phyloP scores from a whole-genome alignment of 1,140 invertebrate species.

The Zaprionus ornatus region DNA sequence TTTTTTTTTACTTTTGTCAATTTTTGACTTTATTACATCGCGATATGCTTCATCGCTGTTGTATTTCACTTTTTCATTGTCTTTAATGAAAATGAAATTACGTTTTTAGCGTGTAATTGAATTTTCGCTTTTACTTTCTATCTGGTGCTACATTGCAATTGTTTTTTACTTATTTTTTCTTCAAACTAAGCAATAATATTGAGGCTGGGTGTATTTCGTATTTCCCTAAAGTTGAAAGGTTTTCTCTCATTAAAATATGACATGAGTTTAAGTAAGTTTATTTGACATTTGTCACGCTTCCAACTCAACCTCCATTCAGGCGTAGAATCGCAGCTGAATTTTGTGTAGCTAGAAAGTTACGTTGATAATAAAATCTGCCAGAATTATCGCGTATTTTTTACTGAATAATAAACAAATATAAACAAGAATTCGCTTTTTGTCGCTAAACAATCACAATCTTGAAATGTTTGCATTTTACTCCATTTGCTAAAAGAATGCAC shows the following conservation, averaged over 20 bases:
- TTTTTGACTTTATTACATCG: constrained; percentile 27
- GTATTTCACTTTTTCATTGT: constrained; percentile 7
- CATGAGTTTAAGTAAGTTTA: neutral
- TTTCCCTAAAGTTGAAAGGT: neutral
- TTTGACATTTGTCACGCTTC: neutral
- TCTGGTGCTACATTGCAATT: neutral
- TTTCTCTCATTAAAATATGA: neutral
- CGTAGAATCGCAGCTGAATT: neutral
- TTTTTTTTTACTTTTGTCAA: constrained; percentile 47
- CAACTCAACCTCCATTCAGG: too few species aligned
- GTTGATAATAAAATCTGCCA: neutral
- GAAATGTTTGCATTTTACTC: too few species aligned
- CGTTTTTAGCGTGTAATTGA: constrained; percentile 50
- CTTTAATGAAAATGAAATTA: constrained; percentile 34
- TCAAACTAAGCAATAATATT: neutral
- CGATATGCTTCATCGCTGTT: constrained; percentile 20
- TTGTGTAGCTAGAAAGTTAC: neutral
- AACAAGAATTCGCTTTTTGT: too few species aligned
- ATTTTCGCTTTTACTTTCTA: constrained; percentile 31
- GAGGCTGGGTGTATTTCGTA: neutral
- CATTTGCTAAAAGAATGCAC: neutral
- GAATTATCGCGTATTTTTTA: neutral
- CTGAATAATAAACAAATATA: too few species aligned
- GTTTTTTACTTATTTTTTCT: neutral
- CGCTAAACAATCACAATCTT: too few species aligned